Base-by-base conservation (phyloP, 2,888 invertebrate genomes). In the Ditula angustiorana region DNA sequence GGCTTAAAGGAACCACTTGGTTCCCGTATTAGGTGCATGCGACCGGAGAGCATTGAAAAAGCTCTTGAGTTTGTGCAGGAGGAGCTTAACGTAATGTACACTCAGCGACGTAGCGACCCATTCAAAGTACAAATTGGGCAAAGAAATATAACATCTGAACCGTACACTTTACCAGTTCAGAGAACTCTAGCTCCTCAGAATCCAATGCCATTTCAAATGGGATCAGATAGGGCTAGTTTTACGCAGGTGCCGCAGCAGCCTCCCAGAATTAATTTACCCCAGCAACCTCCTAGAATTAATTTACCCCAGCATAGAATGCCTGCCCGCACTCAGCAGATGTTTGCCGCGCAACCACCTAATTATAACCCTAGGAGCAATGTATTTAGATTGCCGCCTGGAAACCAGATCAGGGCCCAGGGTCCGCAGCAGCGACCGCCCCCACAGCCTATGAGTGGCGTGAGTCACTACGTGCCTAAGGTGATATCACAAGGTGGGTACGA, bases 1-100 rank as follows among this genome's bases (percentile, higher is more conserved):
- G 71, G 71, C 0, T 53, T 71, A 7, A 66, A 63, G 30, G 72
- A 71, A 52, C 72, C 69, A 1, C 23, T 72, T 50, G 71, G 71
- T 7, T 71, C 69, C 5, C 67, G 69, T 13, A 69, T 72, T 28
- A 60, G 69, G n/a, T 72, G 72, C 64, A 61, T 72, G 67, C 16
- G 69, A 58, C 28, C 72, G 52, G 16, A 66, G 58, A 19, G 66
- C 61, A 35, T 35, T 35, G 35, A 35, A n/a, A 35, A 35, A n/a
- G 35, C 35, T 5, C 35, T 35, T 1, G 35, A 53, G 13, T 53
- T 24, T 7, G 37, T 24, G 1, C 53, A 53, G n/a, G 37, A 53
- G 37, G 53, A 53, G 13, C 2, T 37, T 8, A 53, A 53, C 13
- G 8, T 61, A 1, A 28, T 63, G 8, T 70, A 70, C 13, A 7